Percentiles rank a stretch among this genome's conserved stretches.
Evolutionary conservation across 2,888 invertebrate species (phyloP).

Genomic region (Drosophila macrospina): DNA sequence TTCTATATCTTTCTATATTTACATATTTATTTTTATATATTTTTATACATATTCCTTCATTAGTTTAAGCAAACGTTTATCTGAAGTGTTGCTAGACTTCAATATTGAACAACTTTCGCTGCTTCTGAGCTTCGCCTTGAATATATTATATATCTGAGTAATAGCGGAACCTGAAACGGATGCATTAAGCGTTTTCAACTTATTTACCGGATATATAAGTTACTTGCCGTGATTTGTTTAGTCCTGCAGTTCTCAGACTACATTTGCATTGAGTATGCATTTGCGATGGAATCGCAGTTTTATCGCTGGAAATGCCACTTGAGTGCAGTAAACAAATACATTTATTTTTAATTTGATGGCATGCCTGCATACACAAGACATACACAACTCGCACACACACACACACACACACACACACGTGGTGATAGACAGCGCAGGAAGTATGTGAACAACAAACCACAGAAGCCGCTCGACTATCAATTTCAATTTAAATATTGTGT

Average conservation of each 20-base stretch:
- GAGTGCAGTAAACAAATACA: conserved; percentile 53
- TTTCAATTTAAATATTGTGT: conserved; percentile 74
- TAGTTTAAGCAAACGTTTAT: too few species aligned
- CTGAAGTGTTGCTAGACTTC: too few species aligned
- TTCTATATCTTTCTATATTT: too few species aligned
- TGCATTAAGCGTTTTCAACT: too few species aligned
- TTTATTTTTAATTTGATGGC: conserved; percentile 62
- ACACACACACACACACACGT: conserved; percentile 23
- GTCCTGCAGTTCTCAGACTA: not conserved
- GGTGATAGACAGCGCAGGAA: conserved; percentile 33
- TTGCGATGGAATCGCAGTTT: conserved; percentile 9
- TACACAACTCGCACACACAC: conserved; percentile 30
- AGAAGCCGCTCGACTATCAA: conserved; percentile 64
- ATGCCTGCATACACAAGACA: conserved; percentile 30
- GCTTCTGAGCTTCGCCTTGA: too few species aligned
- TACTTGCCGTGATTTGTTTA: not conserved
- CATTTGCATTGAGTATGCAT: not conserved
- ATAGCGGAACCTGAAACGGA: too few species aligned
- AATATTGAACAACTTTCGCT: too few species aligned
- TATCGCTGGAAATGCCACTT: conserved; percentile 38
- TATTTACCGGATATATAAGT: too few species aligned
- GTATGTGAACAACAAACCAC: conserved; percentile 49
- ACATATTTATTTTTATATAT: too few species aligned
- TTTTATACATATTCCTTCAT: too few species aligned
- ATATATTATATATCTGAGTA: too few species aligned